These are phyloP conservation scores for Psittacula derbiana DNA, from an alignment of 2,797 vertebrate species.

Conservation along the genomic window DNA sequence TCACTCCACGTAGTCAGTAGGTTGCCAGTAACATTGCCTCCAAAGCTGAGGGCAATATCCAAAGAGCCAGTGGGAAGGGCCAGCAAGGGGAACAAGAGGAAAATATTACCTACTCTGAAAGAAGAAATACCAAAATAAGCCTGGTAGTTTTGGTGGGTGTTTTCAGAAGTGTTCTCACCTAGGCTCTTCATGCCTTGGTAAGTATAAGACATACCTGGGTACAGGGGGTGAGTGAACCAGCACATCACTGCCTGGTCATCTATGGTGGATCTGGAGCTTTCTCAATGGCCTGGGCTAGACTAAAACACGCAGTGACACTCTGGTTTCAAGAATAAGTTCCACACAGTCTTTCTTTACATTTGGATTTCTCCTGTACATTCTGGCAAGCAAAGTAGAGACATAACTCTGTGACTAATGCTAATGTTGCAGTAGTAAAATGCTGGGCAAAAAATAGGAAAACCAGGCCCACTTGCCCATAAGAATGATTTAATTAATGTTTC, in stretches of 20 bases:
- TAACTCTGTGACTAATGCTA: slow-evolving; percentile 35
- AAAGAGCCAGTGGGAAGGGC: not conserved
- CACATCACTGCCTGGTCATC: not conserved
- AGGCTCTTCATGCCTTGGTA: not conserved
- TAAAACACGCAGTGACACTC: not conserved
- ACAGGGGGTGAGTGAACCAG: not conserved
- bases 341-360: not conserved
- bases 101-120: not conserved
- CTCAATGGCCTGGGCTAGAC: not conserved
- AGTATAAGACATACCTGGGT: not conserved
- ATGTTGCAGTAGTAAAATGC: slow-evolving; percentile 38
- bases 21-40: not conserved
- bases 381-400: slow-evolving; percentile 10
- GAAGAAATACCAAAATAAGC: not conserved
- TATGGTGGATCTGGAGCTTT: not conserved
- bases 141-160: not conserved
- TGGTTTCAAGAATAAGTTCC: not conserved
- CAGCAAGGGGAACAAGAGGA: not conserved
- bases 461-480: slow-evolving; percentile 1
- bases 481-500: slow-evolving; percentile 63
- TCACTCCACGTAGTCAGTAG: not conserved
- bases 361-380: not conserved
- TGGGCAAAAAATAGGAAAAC: slow-evolving; percentile 46
- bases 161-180: not conserved
- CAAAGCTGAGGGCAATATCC: not conserved